Percentiles rank a stretch among this genome's conserved stretches.
phyloP scores from a whole-genome alignment of 2,888 invertebrate species.

The Callyntrura sp. region DNA sequence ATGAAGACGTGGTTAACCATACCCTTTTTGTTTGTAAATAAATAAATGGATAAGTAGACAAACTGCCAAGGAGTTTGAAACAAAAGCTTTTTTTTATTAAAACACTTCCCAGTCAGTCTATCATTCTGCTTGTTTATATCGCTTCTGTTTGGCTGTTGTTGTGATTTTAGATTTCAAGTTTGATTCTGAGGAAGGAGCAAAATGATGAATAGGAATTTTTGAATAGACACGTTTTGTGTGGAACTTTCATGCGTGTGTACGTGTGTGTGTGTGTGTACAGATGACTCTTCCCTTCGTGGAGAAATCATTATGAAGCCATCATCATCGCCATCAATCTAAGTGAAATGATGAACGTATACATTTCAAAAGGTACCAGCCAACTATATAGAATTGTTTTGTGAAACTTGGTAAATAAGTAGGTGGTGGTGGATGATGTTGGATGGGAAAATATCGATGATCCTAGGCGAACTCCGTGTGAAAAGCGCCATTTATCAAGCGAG shows the following conservation, averaged over 20 bases:
- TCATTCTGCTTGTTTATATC: neutral
- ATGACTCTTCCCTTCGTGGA: slow-evolving; percentile 1
- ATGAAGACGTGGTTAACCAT: slow-evolving; percentile 42
- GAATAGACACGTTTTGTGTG: slow-evolving; percentile 10
- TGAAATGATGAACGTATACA: slow-evolving; percentile 3
- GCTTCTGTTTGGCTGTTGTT: slow-evolving; percentile 26
- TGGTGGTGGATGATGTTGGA: neutral
- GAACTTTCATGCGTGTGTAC: neutral
- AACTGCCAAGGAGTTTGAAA: slow-evolving; percentile 26
- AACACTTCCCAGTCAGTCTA: neutral
- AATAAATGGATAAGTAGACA: slow-evolving; percentile 28
- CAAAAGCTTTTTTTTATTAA: slow-evolving; percentile 21
- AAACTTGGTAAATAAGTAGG: slow-evolving; percentile 35
- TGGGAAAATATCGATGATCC: slow-evolving; percentile 47
- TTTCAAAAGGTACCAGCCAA: slow-evolving; percentile 7
- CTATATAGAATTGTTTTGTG: neutral
- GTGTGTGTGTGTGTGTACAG: neutral
- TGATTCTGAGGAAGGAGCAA: slow-evolving; percentile 4
- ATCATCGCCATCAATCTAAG: neutral
- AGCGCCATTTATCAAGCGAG: slow-evolving; percentile 56
- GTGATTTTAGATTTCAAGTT: slow-evolving; percentile 38
- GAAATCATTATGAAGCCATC: too few relatives aligned
- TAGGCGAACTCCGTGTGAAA: slow-evolving; percentile 51
- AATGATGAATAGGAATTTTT: slow-evolving; percentile 13
- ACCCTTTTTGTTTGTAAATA: slow-evolving; percentile 37